A percentile compares a stretch with the other conserved stretches of the same genome.
phyloP scores from a whole-genome alignment of 2,888 invertebrate species.

The Drosophila imparisetae region DNA sequence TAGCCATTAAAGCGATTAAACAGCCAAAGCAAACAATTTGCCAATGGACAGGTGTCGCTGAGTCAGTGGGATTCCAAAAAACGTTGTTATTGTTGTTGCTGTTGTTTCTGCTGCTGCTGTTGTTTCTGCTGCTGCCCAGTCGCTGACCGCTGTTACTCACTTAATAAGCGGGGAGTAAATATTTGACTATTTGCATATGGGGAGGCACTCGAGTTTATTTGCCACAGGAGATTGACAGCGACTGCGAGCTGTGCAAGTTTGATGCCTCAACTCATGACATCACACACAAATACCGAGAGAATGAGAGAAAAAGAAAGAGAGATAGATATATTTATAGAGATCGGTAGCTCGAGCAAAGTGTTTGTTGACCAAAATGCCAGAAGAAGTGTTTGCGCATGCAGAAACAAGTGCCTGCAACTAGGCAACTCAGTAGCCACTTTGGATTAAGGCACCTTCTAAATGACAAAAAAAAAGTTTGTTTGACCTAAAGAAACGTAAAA shows the following conservation, averaged over 20 bases:
- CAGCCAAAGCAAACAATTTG: conserved; percentile 69
- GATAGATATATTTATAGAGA: conserved; percentile 33
- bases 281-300: conserved; percentile 17
- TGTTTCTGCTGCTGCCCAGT: conserved; percentile 42
- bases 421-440: conserved; percentile 78
- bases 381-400: conserved; percentile 68
- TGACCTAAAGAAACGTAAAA: conserved; percentile 70
- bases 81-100: conserved; percentile 19
- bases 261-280: conserved; percentile 59
- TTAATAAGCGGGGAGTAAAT: conserved; percentile 80
- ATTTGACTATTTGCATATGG: conserved; percentile 74
- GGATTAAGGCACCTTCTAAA: conserved; percentile 67
- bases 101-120: conserved; percentile 25
- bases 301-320: conserved; percentile 13
- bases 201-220: conserved; percentile 76
- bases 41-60: conserved; percentile 54
- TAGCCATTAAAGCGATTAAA: conserved; percentile 80
- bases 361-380: conserved; percentile 66
- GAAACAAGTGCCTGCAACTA: conserved; percentile 48
- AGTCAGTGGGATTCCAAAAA: conserved; percentile 34
- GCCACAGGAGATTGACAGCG: conserved; percentile 79
- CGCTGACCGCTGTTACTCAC: conserved; percentile 75
- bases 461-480: conserved; percentile 53
- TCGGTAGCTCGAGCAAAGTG: conserved; percentile 66
- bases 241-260: conserved; percentile 49